Base-by-base conservation (phyloP, 92 coral and sea anemone genomes). In the Phymanthus crucifer region DNA sequence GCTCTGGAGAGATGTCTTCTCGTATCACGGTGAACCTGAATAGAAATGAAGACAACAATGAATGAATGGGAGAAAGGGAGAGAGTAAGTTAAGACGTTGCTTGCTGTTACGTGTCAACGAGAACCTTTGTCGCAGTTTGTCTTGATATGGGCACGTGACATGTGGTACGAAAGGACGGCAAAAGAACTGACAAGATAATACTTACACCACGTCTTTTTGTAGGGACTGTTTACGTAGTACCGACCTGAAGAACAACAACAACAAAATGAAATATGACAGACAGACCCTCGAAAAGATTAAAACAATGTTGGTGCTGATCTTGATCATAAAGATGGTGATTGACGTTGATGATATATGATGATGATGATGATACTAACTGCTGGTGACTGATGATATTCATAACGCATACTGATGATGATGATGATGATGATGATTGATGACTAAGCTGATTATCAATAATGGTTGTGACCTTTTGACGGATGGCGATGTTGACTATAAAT, bases 221-320 rank as follows among this genome's bases (percentile, higher is more conserved):
- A 96, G 89, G 24, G 99, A 90, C 58, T 96, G 99, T 47, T 91
- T 96, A 68, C 99, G 89, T 47, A 96, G 86, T 17, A 96, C 97
- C 26, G 96, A 91, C 71, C 99, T 96, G 85, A 79, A n/a, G 67
- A 3, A 23, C 19, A 58, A 27, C 67, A 13, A 31, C 38, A 27
- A 38, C 16, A 21, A 19, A 5, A 40, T n/a, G 47, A 26, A 3
- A 37, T 24, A 29, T n/a, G 40, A 57, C 16, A 32, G 4, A 52
- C 33, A 50, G n/a, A 75, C 31, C n/a, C n/a, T n/a, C 10, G 50
- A 54, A 1, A 19, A 54, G 5, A 23, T 21, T 54, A 54, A 38
- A 19, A 73, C 3, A n/a, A n/a, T n/a, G n/a, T 56, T 12, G 21
- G 12, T 74, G 26, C 0, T 26, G 50, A 45, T 45, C 0, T 1